A percentile compares a stretch with the other conserved stretches of the same genome.
Conservation (phyloP, 1,140 invertebrate species). For the Hormaphis cornu region DNA sequence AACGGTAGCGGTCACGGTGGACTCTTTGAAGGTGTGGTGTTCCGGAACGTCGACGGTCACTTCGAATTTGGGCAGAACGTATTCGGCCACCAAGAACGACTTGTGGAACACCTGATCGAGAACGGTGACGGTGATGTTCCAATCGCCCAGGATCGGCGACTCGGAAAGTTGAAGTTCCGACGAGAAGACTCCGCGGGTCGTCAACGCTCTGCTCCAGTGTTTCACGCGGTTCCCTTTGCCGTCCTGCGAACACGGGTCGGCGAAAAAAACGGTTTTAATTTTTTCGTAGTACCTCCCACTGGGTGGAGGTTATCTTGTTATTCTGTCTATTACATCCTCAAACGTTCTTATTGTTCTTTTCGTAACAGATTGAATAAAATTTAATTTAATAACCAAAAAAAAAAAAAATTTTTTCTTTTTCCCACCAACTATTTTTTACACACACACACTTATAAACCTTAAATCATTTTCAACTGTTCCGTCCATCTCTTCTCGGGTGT, state of each 20-base stretch:
- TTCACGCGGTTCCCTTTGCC: conserved; percentile 70
- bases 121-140: conserved; percentile 65
- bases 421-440: too few species aligned
- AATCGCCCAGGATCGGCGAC: conserved; percentile 81
- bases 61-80: conserved; percentile 86
- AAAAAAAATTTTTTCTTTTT: too few species aligned
- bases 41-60: conserved; percentile 69
- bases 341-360: too few species aligned
- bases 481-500: too few species aligned
- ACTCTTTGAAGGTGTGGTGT: conserved; percentile 70
- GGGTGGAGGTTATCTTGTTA: too few species aligned
- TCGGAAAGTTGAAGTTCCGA: conserved; percentile 69
- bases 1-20: conserved; percentile 63
- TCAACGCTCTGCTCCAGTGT: conserved; percentile 59
- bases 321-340: too few species aligned
- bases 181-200: conserved; percentile 66
- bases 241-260: conserved; percentile 49
- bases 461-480: too few species aligned
- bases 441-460: too few species aligned
- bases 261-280: too few species aligned
- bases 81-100: conserved; percentile 74
- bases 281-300: too few species aligned
- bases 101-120: conserved; percentile 58
- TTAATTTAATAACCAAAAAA: too few species aligned
- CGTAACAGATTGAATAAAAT: too few species aligned